Conservation (phyloP, 2,113 vertebrate genomes). For the Leptobrachium ailaonicum region DNA sequence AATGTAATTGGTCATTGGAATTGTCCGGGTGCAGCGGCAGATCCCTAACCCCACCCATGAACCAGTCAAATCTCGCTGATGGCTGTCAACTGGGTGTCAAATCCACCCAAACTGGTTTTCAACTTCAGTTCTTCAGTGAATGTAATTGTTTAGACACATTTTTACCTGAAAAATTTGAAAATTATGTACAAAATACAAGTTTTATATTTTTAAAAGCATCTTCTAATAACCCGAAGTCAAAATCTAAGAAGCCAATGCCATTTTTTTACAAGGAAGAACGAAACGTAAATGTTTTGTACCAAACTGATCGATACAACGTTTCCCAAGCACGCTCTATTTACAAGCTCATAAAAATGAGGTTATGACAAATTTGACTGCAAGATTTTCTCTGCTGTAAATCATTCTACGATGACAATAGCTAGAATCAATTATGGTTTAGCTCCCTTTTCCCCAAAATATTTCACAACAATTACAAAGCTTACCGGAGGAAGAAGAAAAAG, state of each 20-base stretch:
- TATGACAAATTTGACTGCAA: conserved; percentile 47
- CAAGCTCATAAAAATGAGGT: conserved; percentile 43
- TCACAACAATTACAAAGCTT: conserved; percentile 43
- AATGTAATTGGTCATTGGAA: too few relatives aligned
- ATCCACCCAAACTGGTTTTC: too few relatives aligned
- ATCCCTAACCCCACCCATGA: too few relatives aligned
- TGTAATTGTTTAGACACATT: too few relatives aligned
- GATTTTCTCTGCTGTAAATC: conserved; percentile 45
- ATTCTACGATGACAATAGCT: conserved; percentile 22
- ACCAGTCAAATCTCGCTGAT: too few relatives aligned
- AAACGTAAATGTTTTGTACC: conserved; percentile 39
- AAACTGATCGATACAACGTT: conserved; percentile 49
- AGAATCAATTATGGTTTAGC: conserved; percentile 25
- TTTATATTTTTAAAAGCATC: too few relatives aligned
- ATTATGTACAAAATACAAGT: too few relatives aligned
- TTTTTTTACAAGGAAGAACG: background rate
- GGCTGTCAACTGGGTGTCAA: too few relatives aligned
- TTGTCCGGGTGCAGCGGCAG: too few relatives aligned
- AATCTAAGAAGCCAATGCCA: conserved; percentile 1
- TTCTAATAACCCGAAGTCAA: too few relatives aligned
- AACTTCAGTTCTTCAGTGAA: too few relatives aligned
- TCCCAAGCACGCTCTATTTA: conserved; percentile 44
- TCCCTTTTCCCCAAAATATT: conserved; percentile 30
- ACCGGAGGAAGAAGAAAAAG: background rate
- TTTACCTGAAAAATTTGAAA: too few relatives aligned